phyloP scores from a whole-genome alignment of 2,888 invertebrate species.

The Aphidoletes aphidimyza region DNA sequence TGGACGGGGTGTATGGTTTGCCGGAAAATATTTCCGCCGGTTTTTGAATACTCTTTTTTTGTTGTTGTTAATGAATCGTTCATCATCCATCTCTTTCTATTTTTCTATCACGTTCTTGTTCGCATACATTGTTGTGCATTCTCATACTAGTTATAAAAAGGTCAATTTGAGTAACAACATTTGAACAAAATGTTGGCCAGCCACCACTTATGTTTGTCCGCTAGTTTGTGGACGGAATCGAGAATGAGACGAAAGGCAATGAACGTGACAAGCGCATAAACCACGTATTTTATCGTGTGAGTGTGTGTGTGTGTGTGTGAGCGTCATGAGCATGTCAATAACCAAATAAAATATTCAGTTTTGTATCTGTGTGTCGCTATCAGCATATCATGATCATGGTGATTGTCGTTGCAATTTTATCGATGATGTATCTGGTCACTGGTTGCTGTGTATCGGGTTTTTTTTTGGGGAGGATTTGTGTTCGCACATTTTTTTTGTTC shows the following conservation, averaged over 20 bases:
- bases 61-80: neutral
- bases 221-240: neutral
- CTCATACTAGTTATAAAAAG: neutral
- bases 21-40: neutral
- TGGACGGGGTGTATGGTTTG: neutral
- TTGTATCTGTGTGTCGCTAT: neutral
- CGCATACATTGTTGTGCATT: too few species aligned
- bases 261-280: slow-evolving; percentile 45
- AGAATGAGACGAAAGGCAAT: neutral
- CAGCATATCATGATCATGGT: slow-evolving; percentile 39
- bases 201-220: neutral
- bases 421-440: neutral
- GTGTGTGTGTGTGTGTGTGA: too few species aligned
- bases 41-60: neutral
- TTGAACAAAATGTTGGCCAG: neutral
- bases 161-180: neutral
- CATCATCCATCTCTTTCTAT: too few species aligned
- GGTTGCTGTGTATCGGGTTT: neutral
- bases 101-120: too few species aligned
- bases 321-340: slow-evolving; percentile 51
- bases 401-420: neutral
- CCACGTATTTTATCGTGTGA: slow-evolving; percentile 47
- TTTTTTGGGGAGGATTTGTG: neutral
- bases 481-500: neutral
- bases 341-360: slow-evolving; percentile 13